phyloP scores from a whole-genome alignment of 2,113 vertebrate species.

The Verasper variegatus region DNA sequence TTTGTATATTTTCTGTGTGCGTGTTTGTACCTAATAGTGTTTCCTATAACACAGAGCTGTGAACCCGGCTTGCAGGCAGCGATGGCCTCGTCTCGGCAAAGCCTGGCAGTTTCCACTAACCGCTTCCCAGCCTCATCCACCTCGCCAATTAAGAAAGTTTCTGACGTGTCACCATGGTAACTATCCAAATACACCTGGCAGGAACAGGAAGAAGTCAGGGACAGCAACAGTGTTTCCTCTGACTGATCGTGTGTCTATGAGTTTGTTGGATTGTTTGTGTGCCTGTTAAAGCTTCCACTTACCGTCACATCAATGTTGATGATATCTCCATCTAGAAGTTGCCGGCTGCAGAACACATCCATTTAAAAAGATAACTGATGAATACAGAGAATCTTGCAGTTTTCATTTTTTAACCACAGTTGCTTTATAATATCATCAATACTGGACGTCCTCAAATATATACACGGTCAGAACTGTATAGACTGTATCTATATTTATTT shows the following conservation, averaged over 20 bases:
- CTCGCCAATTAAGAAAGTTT: slow-evolving; percentile 93
- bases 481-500: not conserved
- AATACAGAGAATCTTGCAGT: not conserved
- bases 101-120: slow-evolving; percentile 89
- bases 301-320: slow-evolving; percentile 99
- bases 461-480: not conserved
- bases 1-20: not conserved
- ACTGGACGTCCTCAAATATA: not conserved
- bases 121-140: slow-evolving; percentile 89
- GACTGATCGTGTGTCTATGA: not conserved
- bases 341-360: slow-evolving; percentile 84
- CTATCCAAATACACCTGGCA: slow-evolving; percentile 93
- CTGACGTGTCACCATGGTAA: slow-evolving; percentile 98
- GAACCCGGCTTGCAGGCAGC: slow-evolving; percentile 87
- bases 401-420: not conserved
- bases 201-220: not conserved
- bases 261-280: not conserved
- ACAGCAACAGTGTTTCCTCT: not conserved
- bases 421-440: not conserved
- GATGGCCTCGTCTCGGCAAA: slow-evolving; percentile 95
- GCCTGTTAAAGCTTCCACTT: slow-evolving; percentile 66
- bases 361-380: not conserved
- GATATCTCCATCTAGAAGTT: slow-evolving; percentile 95
- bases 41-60: slow-evolving; percentile 94
- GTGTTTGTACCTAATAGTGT: slow-evolving; percentile 91